Evolutionary conservation across 2,113 vertebrate species (phyloP).

Genomic region (Myotis lucifugus): DNA sequence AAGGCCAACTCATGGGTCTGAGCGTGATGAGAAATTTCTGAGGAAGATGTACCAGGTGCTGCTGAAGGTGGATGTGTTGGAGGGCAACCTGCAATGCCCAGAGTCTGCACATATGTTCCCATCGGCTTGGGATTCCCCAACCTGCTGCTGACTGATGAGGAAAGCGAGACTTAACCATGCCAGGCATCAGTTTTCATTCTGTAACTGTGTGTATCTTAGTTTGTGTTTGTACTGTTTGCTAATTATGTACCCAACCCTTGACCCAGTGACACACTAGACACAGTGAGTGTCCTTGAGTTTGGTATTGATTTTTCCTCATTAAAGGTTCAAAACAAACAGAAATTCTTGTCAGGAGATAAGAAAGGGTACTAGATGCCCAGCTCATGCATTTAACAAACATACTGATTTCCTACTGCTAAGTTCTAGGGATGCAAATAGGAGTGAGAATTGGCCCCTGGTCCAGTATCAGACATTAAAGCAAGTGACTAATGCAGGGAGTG

Average conservation of each 20-base stretch:
- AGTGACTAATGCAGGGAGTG: not conserved
- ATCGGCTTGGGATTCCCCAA: slow-evolving; percentile 58
- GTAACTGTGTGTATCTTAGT: not conserved
- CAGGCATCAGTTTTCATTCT: not conserved
- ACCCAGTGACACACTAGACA: not conserved
- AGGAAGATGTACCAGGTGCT: slow-evolving; percentile 87
- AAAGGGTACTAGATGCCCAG: not conserved
- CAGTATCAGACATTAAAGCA: not conserved
- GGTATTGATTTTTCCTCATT: not conserved
- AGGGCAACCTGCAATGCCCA: slow-evolving; percentile 88
- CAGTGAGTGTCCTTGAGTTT: not conserved
- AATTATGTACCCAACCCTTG: not conserved
- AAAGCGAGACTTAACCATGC: slow-evolving; percentile 58
- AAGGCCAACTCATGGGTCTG: slow-evolving; percentile 81
- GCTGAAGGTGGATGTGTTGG: slow-evolving; percentile 89
- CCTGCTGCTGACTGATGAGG: slow-evolving; percentile 89
- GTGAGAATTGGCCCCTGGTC: not conserved
- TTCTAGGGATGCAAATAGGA: not conserved
- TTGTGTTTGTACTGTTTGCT: not conserved
- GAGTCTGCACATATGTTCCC: slow-evolving; percentile 87
- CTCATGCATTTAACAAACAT: not conserved
- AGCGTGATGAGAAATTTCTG: slow-evolving; percentile 88
- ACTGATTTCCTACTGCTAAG: not conserved
- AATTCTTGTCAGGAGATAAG: not conserved
- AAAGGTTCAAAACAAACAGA: not conserved